Percentiles rank a stretch among this genome's conserved stretches.
Conservation (phyloP, 2,888 invertebrate genomes). For the Temnothorax ravouxi region DNA sequence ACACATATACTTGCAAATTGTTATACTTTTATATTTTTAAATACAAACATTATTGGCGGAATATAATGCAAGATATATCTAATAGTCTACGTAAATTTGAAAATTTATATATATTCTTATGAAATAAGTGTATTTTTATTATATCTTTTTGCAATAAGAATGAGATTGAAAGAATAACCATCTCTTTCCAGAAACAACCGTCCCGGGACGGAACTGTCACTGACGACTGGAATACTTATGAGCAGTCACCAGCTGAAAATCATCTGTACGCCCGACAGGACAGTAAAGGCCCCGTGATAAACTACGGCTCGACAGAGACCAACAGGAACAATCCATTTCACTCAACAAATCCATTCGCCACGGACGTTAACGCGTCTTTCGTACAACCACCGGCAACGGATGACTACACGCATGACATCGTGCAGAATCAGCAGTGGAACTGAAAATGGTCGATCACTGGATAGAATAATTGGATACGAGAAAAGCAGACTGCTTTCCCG, state of each 20-base stretch:
- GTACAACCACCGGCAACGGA: conserved; percentile 87
- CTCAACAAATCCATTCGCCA: conserved; percentile 84
- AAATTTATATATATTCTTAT: neutral
- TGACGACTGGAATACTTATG: conserved; percentile 80
- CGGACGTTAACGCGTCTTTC: conserved; percentile 80
- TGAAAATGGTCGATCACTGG: conserved; percentile 52
- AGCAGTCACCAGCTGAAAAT: conserved; percentile 67
- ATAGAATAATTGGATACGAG: conserved; percentile 13
- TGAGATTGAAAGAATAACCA: neutral
- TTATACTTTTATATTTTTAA: neutral
- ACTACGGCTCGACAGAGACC: conserved; percentile 83
- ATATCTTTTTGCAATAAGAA: neutral
- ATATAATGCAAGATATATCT: neutral
- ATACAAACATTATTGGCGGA: neutral
- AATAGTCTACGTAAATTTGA: neutral
- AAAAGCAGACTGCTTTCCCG: conserved; percentile 10
- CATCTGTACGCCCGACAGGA: conserved; percentile 73
- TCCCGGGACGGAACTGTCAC: conserved; percentile 75
- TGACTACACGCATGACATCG: conserved; percentile 87
- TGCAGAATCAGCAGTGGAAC: conserved; percentile 87
- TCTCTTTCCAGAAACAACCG: conserved; percentile 81
- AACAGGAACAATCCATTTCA: conserved; percentile 80
- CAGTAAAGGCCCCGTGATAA: conserved; percentile 75
- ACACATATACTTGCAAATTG: neutral
- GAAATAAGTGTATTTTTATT: neutral